These are phyloP conservation scores for Malurus leucopterus DNA, from an alignment of 2,797 vertebrate genomes.

Conservation along the genomic window DNA sequence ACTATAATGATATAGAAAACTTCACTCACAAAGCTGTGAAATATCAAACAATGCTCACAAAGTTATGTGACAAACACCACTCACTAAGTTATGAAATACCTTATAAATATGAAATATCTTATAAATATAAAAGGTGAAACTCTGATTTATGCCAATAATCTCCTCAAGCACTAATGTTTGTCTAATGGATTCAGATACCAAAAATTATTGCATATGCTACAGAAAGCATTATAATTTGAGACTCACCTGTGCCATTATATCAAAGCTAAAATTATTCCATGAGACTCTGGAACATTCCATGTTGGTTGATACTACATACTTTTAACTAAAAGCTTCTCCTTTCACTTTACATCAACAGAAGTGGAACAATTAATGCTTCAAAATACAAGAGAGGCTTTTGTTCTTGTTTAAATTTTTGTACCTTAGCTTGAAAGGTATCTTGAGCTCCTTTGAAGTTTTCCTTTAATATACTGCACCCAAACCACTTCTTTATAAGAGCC, in stretches of 20 bases:
- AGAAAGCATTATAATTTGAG: constrained; percentile 67
- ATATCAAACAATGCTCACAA: constrained; percentile 44
- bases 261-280: constrained; percentile 72
- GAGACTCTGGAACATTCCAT: constrained; percentile 67
- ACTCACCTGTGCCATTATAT: constrained; percentile 71
- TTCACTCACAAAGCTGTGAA: constrained; percentile 48
- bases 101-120: constrained; percentile 74
- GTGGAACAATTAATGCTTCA: constrained; percentile 56
- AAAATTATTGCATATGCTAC: constrained; percentile 67
- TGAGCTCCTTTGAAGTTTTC: constrained; percentile 60
- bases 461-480: constrained; percentile 55
- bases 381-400: constrained; percentile 58
- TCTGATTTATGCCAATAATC: constrained; percentile 70
- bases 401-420: constrained; percentile 62
- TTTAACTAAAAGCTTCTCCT: constrained; percentile 69
- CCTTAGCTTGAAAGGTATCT: constrained; percentile 59
- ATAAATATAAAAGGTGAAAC: constrained; percentile 50
- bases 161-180: constrained; percentile 72
- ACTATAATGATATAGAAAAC: constrained; percentile 17
- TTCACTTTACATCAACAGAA: constrained; percentile 68
- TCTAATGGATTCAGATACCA: constrained; percentile 70
- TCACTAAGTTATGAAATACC: constrained; percentile 71
- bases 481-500: constrained; percentile 51
- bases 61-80: constrained; percentile 52
- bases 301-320: constrained; percentile 68